A percentile compares a stretch with the other conserved stretches of the same genome.
Conservation (phyloP, 2,797 vertebrate genomes). For the Takifugu ocellatus region DNA sequence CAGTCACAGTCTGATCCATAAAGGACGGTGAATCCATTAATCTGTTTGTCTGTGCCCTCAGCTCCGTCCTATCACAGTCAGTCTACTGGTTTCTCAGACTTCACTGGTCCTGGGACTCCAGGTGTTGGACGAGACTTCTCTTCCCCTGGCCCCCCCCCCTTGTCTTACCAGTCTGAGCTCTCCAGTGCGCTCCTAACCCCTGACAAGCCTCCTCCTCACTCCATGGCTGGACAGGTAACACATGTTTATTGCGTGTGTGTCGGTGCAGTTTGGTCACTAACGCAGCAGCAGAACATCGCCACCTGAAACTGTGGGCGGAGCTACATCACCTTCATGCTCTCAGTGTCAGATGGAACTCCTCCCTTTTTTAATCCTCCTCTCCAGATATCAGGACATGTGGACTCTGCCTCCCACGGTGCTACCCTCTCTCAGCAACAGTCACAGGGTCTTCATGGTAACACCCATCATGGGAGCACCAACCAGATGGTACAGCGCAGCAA, state of each 20-base stretch:
- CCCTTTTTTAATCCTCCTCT: neutral
- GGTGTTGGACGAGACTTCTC: slow-evolving; percentile 72
- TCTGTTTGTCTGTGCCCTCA: slow-evolving; percentile 37
- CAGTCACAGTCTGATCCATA: neutral
- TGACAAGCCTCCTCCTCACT: slow-evolving; percentile 77
- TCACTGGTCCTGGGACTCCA: slow-evolving; percentile 72
- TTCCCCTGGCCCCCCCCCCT: slow-evolving; percentile 71
- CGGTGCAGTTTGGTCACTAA: no score
- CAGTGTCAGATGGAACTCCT: neutral
- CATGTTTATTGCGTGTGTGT: no score
- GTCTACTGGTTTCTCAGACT: slow-evolving; percentile 78
- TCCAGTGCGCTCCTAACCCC: slow-evolving; percentile 79
- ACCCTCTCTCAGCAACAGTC: slow-evolving; percentile 65
- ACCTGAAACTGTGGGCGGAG: no score
- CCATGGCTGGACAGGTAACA: slow-evolving; percentile 79
- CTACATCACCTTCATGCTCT: neutral
- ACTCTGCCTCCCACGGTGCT: slow-evolving; percentile 74
- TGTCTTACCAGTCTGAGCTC: slow-evolving; percentile 86
- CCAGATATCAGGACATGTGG: slow-evolving; percentile 72
- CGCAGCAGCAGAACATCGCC: no score
- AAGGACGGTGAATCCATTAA: no score
- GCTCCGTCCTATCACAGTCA: slow-evolving; percentile 79
- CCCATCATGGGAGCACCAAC: slow-evolving; percentile 60
- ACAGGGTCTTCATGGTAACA: slow-evolving; percentile 73
- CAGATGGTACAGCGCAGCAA: slow-evolving; percentile 77